Conservation (phyloP, 2,113 vertebrate species). For the Bubo bubo region DNA sequence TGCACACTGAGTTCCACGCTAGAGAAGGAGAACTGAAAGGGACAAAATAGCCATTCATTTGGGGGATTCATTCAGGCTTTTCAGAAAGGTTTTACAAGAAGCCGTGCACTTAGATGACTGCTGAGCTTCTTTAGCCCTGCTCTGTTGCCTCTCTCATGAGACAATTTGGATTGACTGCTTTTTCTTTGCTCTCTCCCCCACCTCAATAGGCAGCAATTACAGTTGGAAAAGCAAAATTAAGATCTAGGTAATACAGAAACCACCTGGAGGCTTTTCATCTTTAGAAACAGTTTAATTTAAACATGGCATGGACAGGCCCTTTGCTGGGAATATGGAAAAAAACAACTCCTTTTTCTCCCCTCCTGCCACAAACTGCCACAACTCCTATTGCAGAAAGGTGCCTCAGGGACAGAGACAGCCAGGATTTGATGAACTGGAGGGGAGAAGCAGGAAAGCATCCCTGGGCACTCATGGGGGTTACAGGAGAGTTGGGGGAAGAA, state of each 20-base stretch:
- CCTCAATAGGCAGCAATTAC: background rate
- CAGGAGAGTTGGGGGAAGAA: background rate
- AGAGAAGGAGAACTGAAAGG: slow-evolving; percentile 48
- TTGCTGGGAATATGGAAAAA: background rate
- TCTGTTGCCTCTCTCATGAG: slow-evolving; percentile 42
- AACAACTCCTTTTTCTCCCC: background rate
- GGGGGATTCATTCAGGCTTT: slow-evolving; percentile 65
- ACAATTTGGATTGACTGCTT: slow-evolving; percentile 3
- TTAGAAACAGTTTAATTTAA: background rate
- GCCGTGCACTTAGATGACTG: slow-evolving; percentile 56
- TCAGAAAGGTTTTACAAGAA: slow-evolving; percentile 63
- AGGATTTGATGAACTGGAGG: background rate
- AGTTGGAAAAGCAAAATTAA: slow-evolving; percentile 15
- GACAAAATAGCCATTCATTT: slow-evolving; percentile 55
- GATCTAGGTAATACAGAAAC: background rate
- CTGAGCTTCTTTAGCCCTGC: slow-evolving; percentile 62
- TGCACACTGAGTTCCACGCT: slow-evolving; percentile 46
- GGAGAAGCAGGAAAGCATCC: background rate
- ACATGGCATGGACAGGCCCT: background rate
- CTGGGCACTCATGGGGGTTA: background rate
- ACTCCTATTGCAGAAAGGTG: background rate
- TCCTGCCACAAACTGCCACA: background rate
- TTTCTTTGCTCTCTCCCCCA: slow-evolving; percentile 14
- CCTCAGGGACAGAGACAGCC: background rate
- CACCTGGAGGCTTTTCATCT: slow-evolving; percentile 2